Base-by-base conservation (phyloP, 2,888 invertebrate genomes). In the Scaptomyza caliginosa region DNA sequence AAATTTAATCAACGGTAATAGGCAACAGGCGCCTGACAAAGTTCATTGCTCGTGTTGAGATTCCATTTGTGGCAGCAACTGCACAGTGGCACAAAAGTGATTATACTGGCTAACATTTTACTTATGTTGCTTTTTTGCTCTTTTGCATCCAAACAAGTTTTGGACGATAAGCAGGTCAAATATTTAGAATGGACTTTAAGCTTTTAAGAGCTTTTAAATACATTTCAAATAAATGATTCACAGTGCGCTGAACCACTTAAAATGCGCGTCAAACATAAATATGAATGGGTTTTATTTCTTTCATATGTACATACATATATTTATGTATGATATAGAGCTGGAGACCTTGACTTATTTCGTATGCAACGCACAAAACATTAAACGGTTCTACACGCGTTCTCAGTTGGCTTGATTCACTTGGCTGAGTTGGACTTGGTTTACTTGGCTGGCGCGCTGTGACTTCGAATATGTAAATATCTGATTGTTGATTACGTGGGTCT, bases 301-400 rank as follows among this genome's bases (percentile, higher is more conserved):
- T 30, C 16, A 3, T 10, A 34, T 17, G 7, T 6, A 16, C 23
- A 24, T 32, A 26, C 24, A 34, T 34, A n/a, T 36, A 40, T 36
- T 16, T 23, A 23, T 23, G 21, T 40, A 2, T 43, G 66, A 30
- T 45, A 45, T 19, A 26, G n/a, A 56, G 36, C 36, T 6, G 34
- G 67, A 67, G 69, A 67, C 86, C 88, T 87, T 81, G 81, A 85
- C 81, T 81, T 87, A 87, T 82, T 87, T 50, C 52, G 86, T 85
- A 81, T 81, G 75, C 81, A 72, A 21, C 45, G 19, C 81, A 82
- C 83, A 82, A 23, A 46, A n/a, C 49, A 26, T 52, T 58, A 67
- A 77, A 54, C 74, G 65, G 45, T 67, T 76, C 63, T 67, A 28
- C 58, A 50, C 71, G 43, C 60, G 49, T 57, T 46, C 63, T 51